Conservation (phyloP, 2,888 invertebrate genomes). For the Cosmorhoe ocellata region DNA sequence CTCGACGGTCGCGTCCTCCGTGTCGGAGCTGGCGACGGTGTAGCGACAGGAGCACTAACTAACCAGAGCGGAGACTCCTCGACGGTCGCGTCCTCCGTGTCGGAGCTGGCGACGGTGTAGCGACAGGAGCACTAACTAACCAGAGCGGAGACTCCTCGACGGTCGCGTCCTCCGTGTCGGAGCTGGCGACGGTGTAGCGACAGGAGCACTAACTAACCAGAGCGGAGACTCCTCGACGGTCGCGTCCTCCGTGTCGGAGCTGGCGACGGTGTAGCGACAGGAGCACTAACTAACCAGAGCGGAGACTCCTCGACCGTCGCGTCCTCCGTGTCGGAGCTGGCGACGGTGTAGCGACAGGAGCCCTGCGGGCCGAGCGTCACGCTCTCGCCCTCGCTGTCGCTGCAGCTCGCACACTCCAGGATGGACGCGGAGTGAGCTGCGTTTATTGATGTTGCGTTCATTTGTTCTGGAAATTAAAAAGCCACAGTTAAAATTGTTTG, state of each 20-base stretch:
- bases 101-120: too few species aligned
- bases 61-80: too few species aligned
- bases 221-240: constrained; percentile 44
- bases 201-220: constrained; percentile 10
- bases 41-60: too few species aligned
- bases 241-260: constrained; percentile 60
- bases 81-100: too few species aligned
- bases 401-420: constrained; percentile 70
- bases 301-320: constrained; percentile 49
- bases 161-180: too few species aligned
- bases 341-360: constrained; percentile 40
- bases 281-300: constrained; percentile 10
- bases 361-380: constrained; percentile 51
- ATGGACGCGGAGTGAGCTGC: constrained; percentile 51
- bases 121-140: too few species aligned
- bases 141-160: too few species aligned
- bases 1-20: too few species aligned
- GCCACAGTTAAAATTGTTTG: too few species aligned
- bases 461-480: constrained; percentile 59
- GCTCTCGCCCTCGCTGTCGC: constrained; percentile 68
- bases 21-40: too few species aligned
- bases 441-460: constrained; percentile 68
- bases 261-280: constrained; percentile 41
- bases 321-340: constrained; percentile 59
- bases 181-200: too few species aligned